phyloP scores from a whole-genome alignment of 2,888 invertebrate genomes.

The Pandemis cinnamomeana region DNA sequence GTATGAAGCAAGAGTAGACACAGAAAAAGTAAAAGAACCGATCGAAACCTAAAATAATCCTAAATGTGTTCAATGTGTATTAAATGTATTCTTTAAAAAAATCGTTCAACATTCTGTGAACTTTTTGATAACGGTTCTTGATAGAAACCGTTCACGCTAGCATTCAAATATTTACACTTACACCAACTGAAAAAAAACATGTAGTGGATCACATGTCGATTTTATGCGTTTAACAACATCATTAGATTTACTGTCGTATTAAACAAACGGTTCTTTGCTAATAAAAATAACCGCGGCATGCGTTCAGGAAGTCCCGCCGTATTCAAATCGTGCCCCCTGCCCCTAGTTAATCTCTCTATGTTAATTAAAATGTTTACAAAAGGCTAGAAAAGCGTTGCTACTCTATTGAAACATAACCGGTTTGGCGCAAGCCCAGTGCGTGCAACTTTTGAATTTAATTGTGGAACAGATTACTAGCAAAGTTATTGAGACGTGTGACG shows the following conservation, averaged over 20 bases:
- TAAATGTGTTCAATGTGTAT: too few species aligned
- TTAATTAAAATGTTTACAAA: conserved; percentile 80
- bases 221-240: not conserved
- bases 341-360: conserved; percentile 64
- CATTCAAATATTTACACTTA: too few species aligned
- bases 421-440: conserved; percentile 65
- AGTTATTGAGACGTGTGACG: conserved; percentile 14
- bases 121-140: too few species aligned
- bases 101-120: too few species aligned
- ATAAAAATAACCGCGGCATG: conserved; percentile 14
- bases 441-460: conserved; percentile 25
- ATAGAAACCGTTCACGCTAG: too few species aligned
- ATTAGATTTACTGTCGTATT: not conserved
- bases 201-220: too few species aligned
- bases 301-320: conserved; percentile 49
- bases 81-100: too few species aligned
- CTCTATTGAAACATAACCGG: conserved; percentile 71
- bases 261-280: conserved; percentile 5
- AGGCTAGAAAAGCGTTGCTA: conserved; percentile 57
- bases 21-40: too few species aligned
- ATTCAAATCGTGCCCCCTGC: conserved; percentile 61
- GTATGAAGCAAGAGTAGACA: too few species aligned
- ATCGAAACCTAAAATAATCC: too few species aligned
- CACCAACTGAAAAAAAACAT: too few species aligned
- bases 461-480: conserved; percentile 29